These are phyloP conservation scores for Armadillidium nasatum DNA, from an alignment of 1,140 invertebrate genomes.

Conservation along the genomic window DNA sequence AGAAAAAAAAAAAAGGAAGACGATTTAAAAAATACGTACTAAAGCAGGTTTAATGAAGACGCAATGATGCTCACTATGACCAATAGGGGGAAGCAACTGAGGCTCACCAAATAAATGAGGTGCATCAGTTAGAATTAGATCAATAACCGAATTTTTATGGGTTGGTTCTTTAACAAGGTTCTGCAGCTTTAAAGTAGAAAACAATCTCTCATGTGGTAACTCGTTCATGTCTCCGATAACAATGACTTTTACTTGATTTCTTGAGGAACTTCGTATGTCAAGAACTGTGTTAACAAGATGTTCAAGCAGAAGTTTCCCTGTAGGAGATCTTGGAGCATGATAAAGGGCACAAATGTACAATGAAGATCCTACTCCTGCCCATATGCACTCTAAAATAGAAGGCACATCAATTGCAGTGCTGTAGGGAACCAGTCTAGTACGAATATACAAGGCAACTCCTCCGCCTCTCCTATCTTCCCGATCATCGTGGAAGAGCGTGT, in stretches of 20 bases:
- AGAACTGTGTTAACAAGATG: slow-evolving; percentile 41
- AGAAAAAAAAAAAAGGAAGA: too few species aligned
- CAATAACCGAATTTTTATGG: slow-evolving; percentile 39
- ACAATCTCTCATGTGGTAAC: slow-evolving; percentile 34
- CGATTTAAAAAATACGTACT: background rate
- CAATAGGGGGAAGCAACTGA: slow-evolving; percentile 35
- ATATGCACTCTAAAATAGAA: slow-evolving; percentile 37
- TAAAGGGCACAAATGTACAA: slow-evolving; percentile 36
- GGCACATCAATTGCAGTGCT: slow-evolving; percentile 31
- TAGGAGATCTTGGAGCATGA: slow-evolving; percentile 38
- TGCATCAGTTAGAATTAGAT: slow-evolving; percentile 37
- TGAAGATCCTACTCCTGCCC: slow-evolving; percentile 33
- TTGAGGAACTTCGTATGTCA: slow-evolving; percentile 26
- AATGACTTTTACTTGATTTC: slow-evolving; percentile 26
- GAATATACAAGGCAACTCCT: slow-evolving; percentile 38
- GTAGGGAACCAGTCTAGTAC: slow-evolving; percentile 9
- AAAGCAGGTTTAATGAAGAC: slow-evolving; percentile 32
- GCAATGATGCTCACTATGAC: slow-evolving; percentile 37
- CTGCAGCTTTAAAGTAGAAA: slow-evolving; percentile 33
- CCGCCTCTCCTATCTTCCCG: slow-evolving; percentile 37
- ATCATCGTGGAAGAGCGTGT: slow-evolving; percentile 40
- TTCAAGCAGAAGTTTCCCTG: slow-evolving; percentile 39
- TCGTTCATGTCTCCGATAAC: slow-evolving; percentile 42
- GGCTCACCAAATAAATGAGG: slow-evolving; percentile 30
- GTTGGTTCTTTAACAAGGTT: slow-evolving; percentile 43